Percentiles rank a stretch among this genome's conserved stretches.
Conservation (phyloP, 2,113 vertebrate genomes). For the Coptodon rendalli region DNA sequence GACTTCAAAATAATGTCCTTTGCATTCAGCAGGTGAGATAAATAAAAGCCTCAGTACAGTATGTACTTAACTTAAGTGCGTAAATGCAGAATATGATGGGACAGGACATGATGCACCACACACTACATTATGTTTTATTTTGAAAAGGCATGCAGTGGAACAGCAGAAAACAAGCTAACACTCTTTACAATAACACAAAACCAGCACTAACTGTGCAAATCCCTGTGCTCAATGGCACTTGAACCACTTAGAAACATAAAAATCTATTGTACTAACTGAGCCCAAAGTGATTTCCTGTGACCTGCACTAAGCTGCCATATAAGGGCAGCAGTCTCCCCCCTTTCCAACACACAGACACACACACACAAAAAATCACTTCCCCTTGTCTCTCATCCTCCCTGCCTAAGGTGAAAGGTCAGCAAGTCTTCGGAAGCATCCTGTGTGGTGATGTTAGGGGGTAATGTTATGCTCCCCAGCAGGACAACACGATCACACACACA, state of each 20-base stretch:
- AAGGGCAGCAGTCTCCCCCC: neutral
- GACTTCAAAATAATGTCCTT: neutral
- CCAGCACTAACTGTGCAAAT: neutral
- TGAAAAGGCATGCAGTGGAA: neutral
- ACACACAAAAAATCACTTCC: neutral
- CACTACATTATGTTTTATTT: neutral
- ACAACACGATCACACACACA: conserved; percentile 2
- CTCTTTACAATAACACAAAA: neutral
- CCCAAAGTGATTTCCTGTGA: neutral
- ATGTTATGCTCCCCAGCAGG: conserved; percentile 42
- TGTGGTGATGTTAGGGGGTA: conserved; percentile 51
- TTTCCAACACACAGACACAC: neutral
- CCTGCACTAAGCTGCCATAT: neutral
- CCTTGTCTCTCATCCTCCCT: conserved; percentile 30
- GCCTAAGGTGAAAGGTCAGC: conserved; percentile 45
- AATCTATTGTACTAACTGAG: neutral
- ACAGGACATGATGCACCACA: neutral
- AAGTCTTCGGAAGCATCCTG: conserved; percentile 59
- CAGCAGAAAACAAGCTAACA: neutral
- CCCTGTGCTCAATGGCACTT: neutral
- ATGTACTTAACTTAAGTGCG: no score
- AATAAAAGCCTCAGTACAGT: neutral
- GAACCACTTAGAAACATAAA: neutral
- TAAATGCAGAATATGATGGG: neutral
- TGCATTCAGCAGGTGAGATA: neutral